Conservation (phyloP, 1,140 invertebrate species). For the Nixonia krombeini region DNA sequence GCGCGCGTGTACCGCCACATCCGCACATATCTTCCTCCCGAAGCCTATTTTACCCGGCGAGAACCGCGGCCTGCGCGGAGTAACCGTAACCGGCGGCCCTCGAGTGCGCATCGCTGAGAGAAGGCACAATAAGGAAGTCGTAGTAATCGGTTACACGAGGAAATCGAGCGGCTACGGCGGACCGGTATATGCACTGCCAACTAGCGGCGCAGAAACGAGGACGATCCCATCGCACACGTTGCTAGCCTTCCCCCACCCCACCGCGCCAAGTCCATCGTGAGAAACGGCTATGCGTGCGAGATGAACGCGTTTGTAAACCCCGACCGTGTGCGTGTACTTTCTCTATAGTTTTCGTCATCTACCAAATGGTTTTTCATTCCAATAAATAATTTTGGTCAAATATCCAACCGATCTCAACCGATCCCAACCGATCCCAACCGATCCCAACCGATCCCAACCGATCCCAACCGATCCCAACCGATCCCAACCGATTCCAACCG, state of each 20-base stretch:
- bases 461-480: no score
- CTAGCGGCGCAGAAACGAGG: conserved; percentile 22
- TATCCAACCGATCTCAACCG: no score
- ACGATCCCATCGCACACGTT: conserved; percentile 37
- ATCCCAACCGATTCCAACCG: no score
- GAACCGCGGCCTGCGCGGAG: conserved; percentile 26
- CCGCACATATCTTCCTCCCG: no score
- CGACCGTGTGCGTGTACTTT: not conserved
- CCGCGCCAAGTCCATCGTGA: no score
- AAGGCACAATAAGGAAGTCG: conserved; percentile 49
- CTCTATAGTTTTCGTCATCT: not conserved
- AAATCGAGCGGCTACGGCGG: conserved; percentile 42
- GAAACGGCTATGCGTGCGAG: conserved; percentile 25
- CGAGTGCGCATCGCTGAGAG: conserved; percentile 12
- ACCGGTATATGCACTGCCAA: not conserved
- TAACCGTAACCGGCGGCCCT: conserved; percentile 23
- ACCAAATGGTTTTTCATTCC: no score
- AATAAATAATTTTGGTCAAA: no score
- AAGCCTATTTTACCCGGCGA: no score
- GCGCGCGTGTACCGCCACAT: no score
- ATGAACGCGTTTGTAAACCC: conserved; percentile 35
- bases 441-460: no score
- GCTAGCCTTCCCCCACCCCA: no score
- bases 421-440: no score
- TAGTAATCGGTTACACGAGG: conserved; percentile 54